These are phyloP conservation scores for Merodon equestris DNA, from an alignment of 2,888 invertebrate species.

Conservation along the genomic window DNA sequence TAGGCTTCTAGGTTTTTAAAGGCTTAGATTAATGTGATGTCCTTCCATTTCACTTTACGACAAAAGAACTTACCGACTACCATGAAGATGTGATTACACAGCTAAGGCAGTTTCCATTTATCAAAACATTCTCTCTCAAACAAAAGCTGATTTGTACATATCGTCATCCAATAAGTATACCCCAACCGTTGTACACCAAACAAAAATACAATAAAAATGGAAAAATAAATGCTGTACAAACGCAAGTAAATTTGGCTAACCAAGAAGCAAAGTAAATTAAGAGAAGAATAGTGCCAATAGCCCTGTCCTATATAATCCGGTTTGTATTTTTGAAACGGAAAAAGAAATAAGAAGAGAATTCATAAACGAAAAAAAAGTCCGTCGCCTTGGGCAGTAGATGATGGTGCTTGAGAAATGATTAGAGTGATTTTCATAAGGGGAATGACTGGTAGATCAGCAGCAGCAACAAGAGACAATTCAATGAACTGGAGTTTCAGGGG, in stretches of 20 bases:
- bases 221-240: constrained; percentile 47
- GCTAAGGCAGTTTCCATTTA: too few species aligned
- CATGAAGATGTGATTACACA: too few species aligned
- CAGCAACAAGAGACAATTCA: constrained; percentile 22
- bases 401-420: constrained; percentile 48
- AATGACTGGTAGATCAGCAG: constrained; percentile 39
- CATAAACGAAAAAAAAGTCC: constrained; percentile 38
- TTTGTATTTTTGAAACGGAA: constrained; percentile 5
- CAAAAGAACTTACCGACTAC: too few species aligned
- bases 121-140: too few species aligned
- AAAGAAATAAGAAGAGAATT: constrained; percentile 8
- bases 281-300: constrained; percentile 40
- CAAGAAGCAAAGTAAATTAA: constrained; percentile 62
- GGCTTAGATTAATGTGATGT: too few species aligned
- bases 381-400: constrained; percentile 38
- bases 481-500: constrained; percentile 7
- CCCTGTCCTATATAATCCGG: constrained; percentile 35
- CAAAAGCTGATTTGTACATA: too few species aligned
- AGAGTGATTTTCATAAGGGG: constrained; percentile 25
- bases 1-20: too few species aligned
- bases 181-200: neutral
- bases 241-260: constrained; percentile 54
- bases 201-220: constrained; percentile 3
- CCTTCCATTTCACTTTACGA: too few species aligned
- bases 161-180: constrained; percentile 32